Base-by-base conservation (phyloP, 2,888 invertebrate species). In the Oscheius sp. region DNA sequence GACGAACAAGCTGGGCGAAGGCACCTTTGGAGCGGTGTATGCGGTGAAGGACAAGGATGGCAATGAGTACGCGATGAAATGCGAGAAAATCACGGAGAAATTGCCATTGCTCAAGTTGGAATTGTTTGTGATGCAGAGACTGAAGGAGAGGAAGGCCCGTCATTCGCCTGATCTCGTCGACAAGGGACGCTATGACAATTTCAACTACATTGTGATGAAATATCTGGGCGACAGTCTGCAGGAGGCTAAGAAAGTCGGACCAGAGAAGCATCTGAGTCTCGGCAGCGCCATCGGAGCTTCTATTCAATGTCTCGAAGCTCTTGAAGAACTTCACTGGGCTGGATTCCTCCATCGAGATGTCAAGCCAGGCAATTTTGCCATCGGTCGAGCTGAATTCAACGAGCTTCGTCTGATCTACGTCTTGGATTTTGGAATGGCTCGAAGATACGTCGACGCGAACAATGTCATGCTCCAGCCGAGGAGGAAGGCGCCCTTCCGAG, bases 361-460 rank as follows among this genome's bases (percentile, higher is more conserved):
- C 13, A 80, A 80, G 55, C 80, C 80, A 41, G 86, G 84, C 58
- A 86, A 86, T 74, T 86, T 83, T 69, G 78, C 82, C 35, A 75
- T 85, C 52, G 86, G 86, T 25, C 74, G 85, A n/a, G 72, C 81
- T 7, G 85, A 86, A 43, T 69, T 73, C 25, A 68, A 74, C 41
- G 86, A 86, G 58, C 71, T 80, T 27, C 80, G 85, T 25, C 83
- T 81, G 63, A 76, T 86, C 25, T 86, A 85, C 77, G 77, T 86
- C 35, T 81, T 86, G 68, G 86, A 86, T 72, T 86, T 86, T 49
- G 86, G 86, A 43, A 77, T 85, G 78, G 82, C 79, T 56, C 76
- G 80, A 25, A 69, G 73, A 23, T 85, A 79, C 76, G 84, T 81
- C 41, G 61, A 79, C 21, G 27, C 52, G 35, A 71, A 76, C 68